Evolutionary conservation across 2,888 invertebrate species (phyloP).

Genomic region (Cephus sareptanus): DNA sequence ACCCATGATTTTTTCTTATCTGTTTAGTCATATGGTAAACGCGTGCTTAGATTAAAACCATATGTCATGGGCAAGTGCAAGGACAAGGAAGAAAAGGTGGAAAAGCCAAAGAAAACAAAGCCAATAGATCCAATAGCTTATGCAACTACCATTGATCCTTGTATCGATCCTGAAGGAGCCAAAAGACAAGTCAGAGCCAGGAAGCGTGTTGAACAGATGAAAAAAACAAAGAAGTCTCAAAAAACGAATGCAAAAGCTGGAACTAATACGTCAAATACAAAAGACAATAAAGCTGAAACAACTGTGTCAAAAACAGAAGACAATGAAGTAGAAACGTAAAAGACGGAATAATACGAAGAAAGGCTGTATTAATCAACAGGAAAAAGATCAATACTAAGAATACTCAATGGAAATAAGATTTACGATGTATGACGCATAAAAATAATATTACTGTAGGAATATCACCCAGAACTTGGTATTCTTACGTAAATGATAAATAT

Average conservation of each 20-base stretch:
- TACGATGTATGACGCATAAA: background rate
- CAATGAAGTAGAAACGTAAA: background rate
- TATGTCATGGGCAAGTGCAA: constrained; percentile 38
- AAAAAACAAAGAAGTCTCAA: constrained; percentile 4
- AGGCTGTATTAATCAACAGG: background rate
- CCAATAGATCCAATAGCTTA: constrained; percentile 41
- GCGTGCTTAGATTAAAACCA: constrained; percentile 35
- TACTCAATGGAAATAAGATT: background rate
- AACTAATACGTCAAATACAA: background rate
- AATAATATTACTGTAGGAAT: background rate
- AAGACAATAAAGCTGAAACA: background rate
- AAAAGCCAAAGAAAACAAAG: constrained; percentile 7
- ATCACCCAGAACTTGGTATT: background rate
- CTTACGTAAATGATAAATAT: background rate
- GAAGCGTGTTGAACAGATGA: constrained; percentile 8
- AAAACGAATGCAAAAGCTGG: background rate
- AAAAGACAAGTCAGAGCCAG: constrained; percentile 41
- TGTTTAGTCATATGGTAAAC: constrained; percentile 38
- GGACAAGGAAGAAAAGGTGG: constrained; percentile 14
- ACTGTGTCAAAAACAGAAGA: background rate
- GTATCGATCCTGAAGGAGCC: constrained; percentile 40
- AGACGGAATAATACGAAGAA: background rate
- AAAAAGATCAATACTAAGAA: background rate
- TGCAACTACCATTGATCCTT: constrained; percentile 47
- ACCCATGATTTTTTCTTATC: background rate